phyloP scores from a whole-genome alignment of 1,140 invertebrate genomes.

The Helicorthomorpha holstii region DNA sequence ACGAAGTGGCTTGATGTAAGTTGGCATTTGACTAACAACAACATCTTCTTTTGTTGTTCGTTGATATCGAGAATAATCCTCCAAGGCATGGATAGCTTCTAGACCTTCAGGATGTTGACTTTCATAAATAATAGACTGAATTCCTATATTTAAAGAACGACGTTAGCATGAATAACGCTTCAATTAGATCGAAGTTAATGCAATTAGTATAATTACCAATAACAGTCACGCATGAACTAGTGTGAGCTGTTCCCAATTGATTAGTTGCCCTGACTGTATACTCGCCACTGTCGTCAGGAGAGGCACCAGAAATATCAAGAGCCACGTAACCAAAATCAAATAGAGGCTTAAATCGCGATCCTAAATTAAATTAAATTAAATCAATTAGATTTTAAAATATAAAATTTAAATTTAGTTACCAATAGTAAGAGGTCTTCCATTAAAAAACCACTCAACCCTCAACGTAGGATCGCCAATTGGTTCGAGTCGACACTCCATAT shows the following conservation, averaged over 20 bases:
- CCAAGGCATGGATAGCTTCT: conserved; percentile 85
- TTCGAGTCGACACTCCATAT: conserved; percentile 73
- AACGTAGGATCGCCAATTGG: conserved; percentile 91
- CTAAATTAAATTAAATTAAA: conserved; percentile 15
- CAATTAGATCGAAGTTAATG: too few relatives aligned
- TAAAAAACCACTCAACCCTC: conserved; percentile 89
- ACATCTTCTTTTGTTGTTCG: conserved; percentile 55
- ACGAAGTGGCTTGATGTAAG: conserved; percentile 69
- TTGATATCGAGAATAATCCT: conserved; percentile 59
- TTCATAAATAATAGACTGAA: conserved; percentile 56
- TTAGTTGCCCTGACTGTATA: conserved; percentile 86
- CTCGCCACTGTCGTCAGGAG: conserved; percentile 76
- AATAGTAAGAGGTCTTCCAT: conserved; percentile 68
- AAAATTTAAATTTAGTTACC: conserved; percentile 28
- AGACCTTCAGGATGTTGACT: conserved; percentile 87
- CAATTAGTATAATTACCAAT: conserved; percentile 13
- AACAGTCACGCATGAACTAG: conserved; percentile 68
- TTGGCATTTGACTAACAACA: conserved; percentile 58
- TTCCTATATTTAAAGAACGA: too few relatives aligned
- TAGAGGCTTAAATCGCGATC: conserved; percentile 80
- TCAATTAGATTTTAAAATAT: conserved; percentile 1
- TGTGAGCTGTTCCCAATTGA: conserved; percentile 75
- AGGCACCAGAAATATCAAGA: conserved; percentile 71
- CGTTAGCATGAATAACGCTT: too few relatives aligned
- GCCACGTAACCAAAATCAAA: conserved; percentile 88